A percentile compares a stretch with the other conserved stretches of the same genome.
These are phyloP conservation scores for Rachycentron canadum DNA, from an alignment of 2,797 vertebrate species.

Conservation along the genomic window DNA sequence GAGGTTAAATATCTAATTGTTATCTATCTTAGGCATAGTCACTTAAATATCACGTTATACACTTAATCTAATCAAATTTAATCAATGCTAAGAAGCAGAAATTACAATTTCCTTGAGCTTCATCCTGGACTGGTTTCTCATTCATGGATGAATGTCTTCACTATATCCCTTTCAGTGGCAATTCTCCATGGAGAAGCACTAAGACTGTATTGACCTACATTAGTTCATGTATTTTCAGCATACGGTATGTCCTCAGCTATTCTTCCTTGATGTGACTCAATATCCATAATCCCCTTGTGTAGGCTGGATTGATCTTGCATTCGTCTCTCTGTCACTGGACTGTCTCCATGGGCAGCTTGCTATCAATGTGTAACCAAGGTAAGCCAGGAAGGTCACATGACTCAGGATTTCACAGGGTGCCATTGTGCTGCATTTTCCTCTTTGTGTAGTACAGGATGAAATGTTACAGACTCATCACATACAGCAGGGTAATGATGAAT, in stretches of 20 bases:
- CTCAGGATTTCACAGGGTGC: slow-evolving; percentile 26
- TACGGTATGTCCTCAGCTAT: slow-evolving; percentile 42
- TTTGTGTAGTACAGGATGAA: neutral
- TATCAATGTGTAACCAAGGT: slow-evolving; percentile 68
- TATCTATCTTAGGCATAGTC: slow-evolving; percentile 13
- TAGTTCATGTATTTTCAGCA: slow-evolving; percentile 57
- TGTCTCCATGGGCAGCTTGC: slow-evolving; percentile 30
- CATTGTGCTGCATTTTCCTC: slow-evolving; percentile 17
- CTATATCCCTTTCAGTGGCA: slow-evolving; percentile 32
- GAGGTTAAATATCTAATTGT: slow-evolving; percentile 28
- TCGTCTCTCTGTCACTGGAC: slow-evolving; percentile 1
- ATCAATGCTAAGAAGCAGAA: slow-evolving; percentile 24
- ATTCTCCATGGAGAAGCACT: slow-evolving; percentile 55
- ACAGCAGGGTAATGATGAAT: slow-evolving; percentile 15
- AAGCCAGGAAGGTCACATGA: slow-evolving; percentile 40
- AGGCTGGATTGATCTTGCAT: slow-evolving; percentile 34
- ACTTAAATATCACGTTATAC: slow-evolving; percentile 31
- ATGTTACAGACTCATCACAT: slow-evolving; percentile 17
- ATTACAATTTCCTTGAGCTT: slow-evolving; percentile 20
- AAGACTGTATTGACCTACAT: slow-evolving; percentile 71
- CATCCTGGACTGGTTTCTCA: slow-evolving; percentile 37
- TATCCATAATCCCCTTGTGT: slow-evolving; percentile 46
- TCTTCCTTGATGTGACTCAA: slow-evolving; percentile 39
- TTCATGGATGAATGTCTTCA: slow-evolving; percentile 49
- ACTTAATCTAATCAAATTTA: slow-evolving; percentile 35